Percentiles rank a stretch among this genome's conserved stretches.
phyloP scores from a whole-genome alignment of 35 echinoderm and acorn worm genomes.

The Stichopus chloronotus region DNA sequence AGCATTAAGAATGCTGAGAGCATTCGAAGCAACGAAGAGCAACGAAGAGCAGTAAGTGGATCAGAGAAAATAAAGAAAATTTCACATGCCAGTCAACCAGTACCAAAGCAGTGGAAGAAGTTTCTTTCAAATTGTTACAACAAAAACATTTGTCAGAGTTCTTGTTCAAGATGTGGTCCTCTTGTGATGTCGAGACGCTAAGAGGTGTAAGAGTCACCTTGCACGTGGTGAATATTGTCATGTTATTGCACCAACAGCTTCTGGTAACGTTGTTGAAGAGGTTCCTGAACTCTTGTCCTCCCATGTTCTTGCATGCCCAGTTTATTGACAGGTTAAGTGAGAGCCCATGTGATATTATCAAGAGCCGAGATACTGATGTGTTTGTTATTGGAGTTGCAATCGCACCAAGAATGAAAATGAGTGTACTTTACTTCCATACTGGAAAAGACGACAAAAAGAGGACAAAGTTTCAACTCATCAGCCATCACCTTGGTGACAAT shows the following conservation, averaged over 20 bases:
- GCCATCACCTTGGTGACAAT: conserved; percentile 2
- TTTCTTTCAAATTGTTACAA: conserved; percentile 55
- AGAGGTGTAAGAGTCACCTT: conserved; percentile 52
- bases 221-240: conserved; percentile 61
- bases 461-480: conserved; percentile 4
- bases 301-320: conserved; percentile 6
- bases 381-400: conserved; percentile 9
- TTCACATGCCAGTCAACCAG: conserved; percentile 31
- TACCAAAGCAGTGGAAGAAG: conserved; percentile 72
- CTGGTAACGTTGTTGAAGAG: neutral
- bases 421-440: neutral
- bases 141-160: conserved; percentile 35
- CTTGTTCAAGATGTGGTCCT: conserved; percentile 55
- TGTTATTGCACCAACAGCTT: conserved; percentile 18
- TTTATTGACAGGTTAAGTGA: conserved; percentile 2
- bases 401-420: conserved; percentile 8
- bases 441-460: conserved; percentile 18
- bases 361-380: conserved; percentile 1
- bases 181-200: neutral
- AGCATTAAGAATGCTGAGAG: conserved; percentile 58
- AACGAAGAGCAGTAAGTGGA: conserved; percentile 31
- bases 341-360: conserved; percentile 8
- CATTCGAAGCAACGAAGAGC: no score
- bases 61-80: conserved; percentile 56
- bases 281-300: conserved; percentile 1